Evolutionary conservation across 2,888 invertebrate species (phyloP), one percentile per base, ranked within the genome.

Genomic region (Himalopsyche tibetana): DNA sequence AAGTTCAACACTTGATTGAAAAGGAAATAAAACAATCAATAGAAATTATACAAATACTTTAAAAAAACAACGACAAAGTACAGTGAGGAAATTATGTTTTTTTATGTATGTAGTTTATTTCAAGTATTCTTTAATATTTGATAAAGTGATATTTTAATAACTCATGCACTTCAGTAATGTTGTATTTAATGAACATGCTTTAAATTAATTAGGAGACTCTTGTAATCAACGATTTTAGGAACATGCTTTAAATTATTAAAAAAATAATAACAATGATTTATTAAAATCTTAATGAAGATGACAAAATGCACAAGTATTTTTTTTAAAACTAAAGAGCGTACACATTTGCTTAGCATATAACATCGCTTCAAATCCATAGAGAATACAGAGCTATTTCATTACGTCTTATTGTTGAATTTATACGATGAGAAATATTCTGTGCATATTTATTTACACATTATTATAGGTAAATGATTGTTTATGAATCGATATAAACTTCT

Each of bases 151-250:
- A 51, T 51, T 51, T 51, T 51, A 51, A 15, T 15, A 51, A 51
- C 8, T 15, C 51, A 51, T 51, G 51, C 51, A 51, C 51, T 51
- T 51, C 51, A 51, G 51, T 51, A 51, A 51, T 51, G 51, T 51
- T 51, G 51, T 51, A 51, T 51, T 51, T 51, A 51, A 15, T 8
- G 55, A 56, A 85, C 83, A 87, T 84, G 85, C 82, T 85, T 80
- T 17, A 12, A 84, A 80, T 51, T 51, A 51, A 84, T 56, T 84
- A 86, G 89, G 86, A 84, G 80, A 85, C 83, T 80, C 3, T 85
- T 87, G 19, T 63, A 19, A 19, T 63, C 63, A 63, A 63, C 15
- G 63, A 19, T 63, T 63, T 63, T 63, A 19, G 28, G 63, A 28
- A 19, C 63, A 63, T 63, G 63, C 63, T 19, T 63, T 63, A 63